A percentile compares a stretch with the other conserved stretches of the same genome.
Evolutionary conservation across 2,113 vertebrate species (phyloP).

Genomic region (Rousettus leschenaultii): DNA sequence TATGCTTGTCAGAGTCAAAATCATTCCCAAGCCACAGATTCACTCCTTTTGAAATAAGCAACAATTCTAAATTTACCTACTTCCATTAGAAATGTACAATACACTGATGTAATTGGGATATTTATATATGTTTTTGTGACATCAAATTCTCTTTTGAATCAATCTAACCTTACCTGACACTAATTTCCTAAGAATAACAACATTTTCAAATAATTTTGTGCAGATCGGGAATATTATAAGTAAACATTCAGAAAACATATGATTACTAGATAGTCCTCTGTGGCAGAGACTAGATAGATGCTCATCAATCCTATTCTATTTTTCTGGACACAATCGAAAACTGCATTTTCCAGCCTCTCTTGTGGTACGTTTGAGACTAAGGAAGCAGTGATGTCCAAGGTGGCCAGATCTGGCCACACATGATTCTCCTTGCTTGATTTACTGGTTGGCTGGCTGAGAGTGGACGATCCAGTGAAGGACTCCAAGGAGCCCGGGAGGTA

Average conservation of each 20-base stretch:
- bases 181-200: neutral
- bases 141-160: neutral
- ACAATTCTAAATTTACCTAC: neutral
- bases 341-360: neutral
- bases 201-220: neutral
- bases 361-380: neutral
- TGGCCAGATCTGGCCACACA: neutral
- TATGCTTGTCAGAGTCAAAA: neutral
- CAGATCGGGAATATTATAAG: neutral
- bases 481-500: neutral
- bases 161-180: neutral
- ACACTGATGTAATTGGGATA: neutral
- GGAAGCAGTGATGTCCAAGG: accelerated
- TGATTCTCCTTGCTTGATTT: neutral
- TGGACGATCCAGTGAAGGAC: neutral
- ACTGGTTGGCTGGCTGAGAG: neutral
- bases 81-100: neutral
- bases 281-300: neutral
- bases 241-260: neutral
- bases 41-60: neutral
- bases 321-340: neutral
- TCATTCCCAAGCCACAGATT: neutral
- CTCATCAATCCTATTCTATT: neutral
- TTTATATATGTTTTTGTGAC: neutral
- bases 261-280: neutral